A percentile compares a stretch with the other conserved stretches of the same genome.
Evolutionary conservation across 1,140 invertebrate species (phyloP).

Genomic region (Palaemon carinicauda): DNA sequence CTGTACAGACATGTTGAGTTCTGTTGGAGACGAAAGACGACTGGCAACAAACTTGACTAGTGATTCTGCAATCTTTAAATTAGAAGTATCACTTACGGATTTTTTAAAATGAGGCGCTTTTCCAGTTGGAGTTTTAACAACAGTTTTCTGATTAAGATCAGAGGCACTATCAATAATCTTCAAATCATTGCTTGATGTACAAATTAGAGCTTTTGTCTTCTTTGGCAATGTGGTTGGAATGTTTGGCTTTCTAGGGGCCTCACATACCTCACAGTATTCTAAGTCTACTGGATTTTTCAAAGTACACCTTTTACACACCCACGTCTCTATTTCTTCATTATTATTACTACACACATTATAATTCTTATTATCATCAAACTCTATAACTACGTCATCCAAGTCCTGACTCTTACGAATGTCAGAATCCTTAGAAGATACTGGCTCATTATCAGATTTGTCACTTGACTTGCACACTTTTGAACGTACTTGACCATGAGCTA

Average conservation of each 20-base stretch:
- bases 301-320: slow-evolving; percentile 46
- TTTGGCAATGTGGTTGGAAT: slow-evolving; percentile 61
- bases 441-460: slow-evolving; percentile 28
- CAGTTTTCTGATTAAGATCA: slow-evolving; percentile 15
- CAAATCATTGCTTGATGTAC: slow-evolving; percentile 18
- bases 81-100: slow-evolving; percentile 32
- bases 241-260: slow-evolving; percentile 54
- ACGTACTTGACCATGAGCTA: slow-evolving; percentile 22
- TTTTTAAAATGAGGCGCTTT: slow-evolving; percentile 29
- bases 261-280: slow-evolving; percentile 51
- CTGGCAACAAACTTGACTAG: slow-evolving; percentile 56
- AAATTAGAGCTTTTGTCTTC: slow-evolving; percentile 57
- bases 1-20: slow-evolving; percentile 28
- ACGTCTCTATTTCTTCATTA: slow-evolving; percentile 39
- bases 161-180: slow-evolving; percentile 32
- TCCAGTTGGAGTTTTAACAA: not conserved
- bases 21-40: slow-evolving; percentile 42
- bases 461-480: slow-evolving; percentile 39
- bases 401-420: not conserved
- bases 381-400: slow-evolving; percentile 5
- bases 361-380: slow-evolving; percentile 40
- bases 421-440: not conserved
- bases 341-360: slow-evolving; percentile 22
- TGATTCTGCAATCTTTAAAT: slow-evolving; percentile 36
- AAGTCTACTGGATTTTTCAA: slow-evolving; percentile 42